Evolutionary conservation across 2,797 vertebrate genomes (phyloP), one percentile per base, ranked within the genome.

Genomic region (Sphaeramia orbicularis): DNA sequence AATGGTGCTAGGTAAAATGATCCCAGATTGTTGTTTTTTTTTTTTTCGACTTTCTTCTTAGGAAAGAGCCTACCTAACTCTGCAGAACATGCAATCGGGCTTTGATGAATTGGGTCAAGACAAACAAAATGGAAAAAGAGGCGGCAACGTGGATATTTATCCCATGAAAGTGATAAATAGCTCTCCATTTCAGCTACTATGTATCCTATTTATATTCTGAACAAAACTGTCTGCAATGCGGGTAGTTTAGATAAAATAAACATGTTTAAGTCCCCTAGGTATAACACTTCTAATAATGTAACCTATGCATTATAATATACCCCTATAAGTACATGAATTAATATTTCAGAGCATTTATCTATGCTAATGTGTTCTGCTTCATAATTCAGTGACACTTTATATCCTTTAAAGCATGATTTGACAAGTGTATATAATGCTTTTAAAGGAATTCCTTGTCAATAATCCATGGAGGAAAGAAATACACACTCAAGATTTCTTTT

Each of bases 401-500:
- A n/a, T 69, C 56, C 41, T 55, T 55, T 70, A 37, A 13, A 19
- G 32, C 13, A 50, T 36, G 10, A 62, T 59, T 40, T 36, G 58
- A 15, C 48, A 71, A 18, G 18, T 54, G 16, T 32, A 52, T 45
- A 7, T 37, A 19, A 15, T 19, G 59, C 18, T 61, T 55, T 65
- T 51, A 32, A 24, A 43, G 40, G 44, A 37, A 60, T 71, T 14
- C 62, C 36, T 44, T 60, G 43, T 63, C 71, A 49, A 70, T 76
- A 61, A 53, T 74, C 30, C 74, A 10, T 63, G 32, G 43, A 62
- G 63, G 50, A 57, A 71, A 32, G 65, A 64, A 61, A 52, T n/a
- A 78, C 54, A 24, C 56, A 53, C 38, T 18, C 24, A 42, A 32
- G 35, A 56, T 75, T 72, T 66, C 60, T 71, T 83, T 71, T 61